Evolutionary conservation across 1,140 invertebrate genomes (phyloP).

Genomic region (Zelostemma sp.): DNA sequence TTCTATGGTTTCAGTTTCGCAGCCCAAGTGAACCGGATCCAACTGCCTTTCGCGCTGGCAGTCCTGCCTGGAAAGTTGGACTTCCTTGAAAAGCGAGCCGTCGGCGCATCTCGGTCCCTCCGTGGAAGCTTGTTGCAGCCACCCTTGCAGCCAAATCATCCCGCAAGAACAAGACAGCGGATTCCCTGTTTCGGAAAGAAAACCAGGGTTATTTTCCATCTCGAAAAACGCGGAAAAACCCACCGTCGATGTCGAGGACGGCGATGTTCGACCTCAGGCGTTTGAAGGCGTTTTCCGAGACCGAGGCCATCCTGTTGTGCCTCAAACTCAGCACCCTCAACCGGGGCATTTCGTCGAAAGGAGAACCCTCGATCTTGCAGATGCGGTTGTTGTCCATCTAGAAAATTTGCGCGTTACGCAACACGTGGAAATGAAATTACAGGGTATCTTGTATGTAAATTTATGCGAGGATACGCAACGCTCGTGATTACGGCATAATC

Average conservation of each 20-base stretch:
- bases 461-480: conserved; percentile 31
- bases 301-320: conserved; percentile 81
- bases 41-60: conserved; percentile 73
- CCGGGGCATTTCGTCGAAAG: conserved; percentile 86
- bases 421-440: too few species aligned
- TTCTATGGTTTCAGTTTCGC: conserved; percentile 75
- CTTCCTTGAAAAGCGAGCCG: conserved; percentile 79
- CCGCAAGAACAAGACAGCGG: conserved; percentile 84
- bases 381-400: conserved; percentile 81
- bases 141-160: conserved; percentile 85
- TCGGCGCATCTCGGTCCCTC: conserved; percentile 82
- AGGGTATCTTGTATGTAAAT: conserved; percentile 27
- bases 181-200: conserved; percentile 77
- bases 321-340: conserved; percentile 83
- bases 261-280: conserved; percentile 84
- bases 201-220: background rate
- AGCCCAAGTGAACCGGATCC: conserved; percentile 73
- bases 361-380: conserved; percentile 77
- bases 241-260: conserved; percentile 87
- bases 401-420: conserved; percentile 13
- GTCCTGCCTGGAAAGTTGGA: conserved; percentile 77
- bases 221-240: background rate
- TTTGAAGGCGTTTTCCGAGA: conserved; percentile 82
- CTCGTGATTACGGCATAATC: conserved; percentile 27
- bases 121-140: conserved; percentile 79